A percentile compares a stretch with the other conserved stretches of the same genome.
phyloP scores from a whole-genome alignment of 1,140 invertebrate genomes.

The Megalonaias nervosa region DNA sequence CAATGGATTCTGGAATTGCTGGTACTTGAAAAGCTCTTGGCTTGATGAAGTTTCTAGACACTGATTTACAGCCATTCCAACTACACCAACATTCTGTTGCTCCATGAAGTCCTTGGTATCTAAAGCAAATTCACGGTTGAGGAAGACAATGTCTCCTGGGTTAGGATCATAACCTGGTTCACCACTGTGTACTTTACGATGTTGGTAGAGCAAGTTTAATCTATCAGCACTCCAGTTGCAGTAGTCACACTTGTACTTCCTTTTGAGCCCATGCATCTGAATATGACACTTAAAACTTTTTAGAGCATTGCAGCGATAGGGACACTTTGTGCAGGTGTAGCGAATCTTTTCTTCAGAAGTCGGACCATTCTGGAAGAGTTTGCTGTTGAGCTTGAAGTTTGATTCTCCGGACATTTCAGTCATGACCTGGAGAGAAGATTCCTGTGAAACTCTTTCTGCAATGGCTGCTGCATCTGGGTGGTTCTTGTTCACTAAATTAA shows the following conservation, averaged over 20 bases:
- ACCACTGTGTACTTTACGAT: slow-evolving; percentile 58
- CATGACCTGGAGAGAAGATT: slow-evolving; percentile 18
- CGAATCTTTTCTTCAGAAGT: slow-evolving; percentile 40
- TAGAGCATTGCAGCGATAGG: slow-evolving; percentile 57
- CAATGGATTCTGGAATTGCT: background rate
- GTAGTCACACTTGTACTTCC: slow-evolving; percentile 63
- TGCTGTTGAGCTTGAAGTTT: slow-evolving; percentile 4
- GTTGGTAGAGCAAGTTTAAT: slow-evolving; percentile 59
- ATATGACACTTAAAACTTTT: slow-evolving; percentile 59
- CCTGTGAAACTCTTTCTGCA: slow-evolving; percentile 20
- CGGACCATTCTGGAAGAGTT: background rate
- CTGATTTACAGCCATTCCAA: background rate
- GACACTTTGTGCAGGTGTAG: slow-evolving; percentile 53
- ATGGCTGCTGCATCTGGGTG: slow-evolving; percentile 18
- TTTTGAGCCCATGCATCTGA: slow-evolving; percentile 58
- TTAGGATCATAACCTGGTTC: slow-evolving; percentile 47
- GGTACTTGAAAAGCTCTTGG: background rate
- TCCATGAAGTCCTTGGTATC: slow-evolving; percentile 48
- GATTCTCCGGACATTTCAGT: slow-evolving; percentile 11
- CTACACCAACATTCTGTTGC: background rate
- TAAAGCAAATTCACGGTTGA: slow-evolving; percentile 60
- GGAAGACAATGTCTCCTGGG: slow-evolving; percentile 58
- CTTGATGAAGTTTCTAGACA: background rate
- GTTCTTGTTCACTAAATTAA: slow-evolving; percentile 37
- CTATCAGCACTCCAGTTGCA: slow-evolving; percentile 67